phyloP scores from a whole-genome alignment of 2,888 invertebrate genomes.

The Octodonta nipae region DNA sequence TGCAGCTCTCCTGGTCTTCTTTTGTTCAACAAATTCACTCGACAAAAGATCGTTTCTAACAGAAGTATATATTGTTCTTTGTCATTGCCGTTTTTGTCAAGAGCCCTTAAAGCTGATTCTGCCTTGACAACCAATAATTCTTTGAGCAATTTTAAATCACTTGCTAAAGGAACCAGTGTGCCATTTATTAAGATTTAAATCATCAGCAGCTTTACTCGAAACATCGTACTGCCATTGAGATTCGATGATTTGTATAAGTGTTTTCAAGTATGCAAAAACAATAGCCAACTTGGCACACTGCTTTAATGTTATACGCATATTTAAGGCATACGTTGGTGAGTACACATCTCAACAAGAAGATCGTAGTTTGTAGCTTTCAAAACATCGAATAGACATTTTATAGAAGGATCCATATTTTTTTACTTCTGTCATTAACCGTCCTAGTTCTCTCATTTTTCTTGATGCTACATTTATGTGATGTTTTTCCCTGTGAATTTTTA shows the following conservation, averaged over 20 bases:
- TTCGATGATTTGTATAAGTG: slow-evolving; percentile 13
- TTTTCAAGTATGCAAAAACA: slow-evolving; percentile 13
- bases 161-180: slow-evolving; percentile 13
- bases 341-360: too few relatives aligned
- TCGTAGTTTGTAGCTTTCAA: too few relatives aligned
- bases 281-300: slow-evolving; percentile 18
- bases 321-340: too few relatives aligned
- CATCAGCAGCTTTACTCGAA: slow-evolving; percentile 4
- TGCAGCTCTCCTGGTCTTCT: too few relatives aligned
- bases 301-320: slow-evolving; percentile 17
- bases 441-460: too few relatives aligned
- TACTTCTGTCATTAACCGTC: slow-evolving; percentile 9
- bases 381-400: too few relatives aligned
- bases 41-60: too few relatives aligned
- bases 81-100: too few relatives aligned
- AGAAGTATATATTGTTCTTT: too few relatives aligned
- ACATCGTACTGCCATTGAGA: slow-evolving; percentile 12
- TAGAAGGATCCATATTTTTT: too few relatives aligned
- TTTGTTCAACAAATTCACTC: too few relatives aligned
- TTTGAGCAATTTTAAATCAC: neutral
- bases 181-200: slow-evolving; percentile 13
- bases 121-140: neutral
- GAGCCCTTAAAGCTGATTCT: neutral
- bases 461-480: slow-evolving; percentile 10
- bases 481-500: slow-evolving; percentile 9